These are phyloP conservation scores for Sinelater perroti DNA, from an alignment of 2,888 invertebrate genomes.

Conservation along the genomic window DNA sequence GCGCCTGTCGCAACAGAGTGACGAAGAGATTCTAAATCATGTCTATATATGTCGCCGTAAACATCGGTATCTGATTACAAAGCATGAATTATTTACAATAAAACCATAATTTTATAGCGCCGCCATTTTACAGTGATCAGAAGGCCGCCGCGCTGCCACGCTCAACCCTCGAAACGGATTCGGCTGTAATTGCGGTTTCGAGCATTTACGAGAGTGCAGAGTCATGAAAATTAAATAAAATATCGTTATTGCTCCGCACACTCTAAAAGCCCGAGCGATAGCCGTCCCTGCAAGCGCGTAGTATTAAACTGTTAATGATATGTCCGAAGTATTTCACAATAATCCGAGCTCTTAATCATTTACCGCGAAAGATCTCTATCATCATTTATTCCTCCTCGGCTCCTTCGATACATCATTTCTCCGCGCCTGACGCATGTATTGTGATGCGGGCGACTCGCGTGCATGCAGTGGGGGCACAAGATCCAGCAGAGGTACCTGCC, in stretches of 20 bases:
- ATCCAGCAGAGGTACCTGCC: slow-evolving; percentile 45
- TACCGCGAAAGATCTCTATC: slow-evolving; percentile 52
- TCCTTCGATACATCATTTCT: slow-evolving; percentile 56
- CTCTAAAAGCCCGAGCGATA: not conserved
- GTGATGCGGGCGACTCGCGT: slow-evolving; percentile 51
- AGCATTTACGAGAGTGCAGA: slow-evolving; percentile 20
- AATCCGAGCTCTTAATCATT: slow-evolving; percentile 45
- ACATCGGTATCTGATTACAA: slow-evolving; percentile 41
- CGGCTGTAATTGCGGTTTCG: slow-evolving; percentile 19
- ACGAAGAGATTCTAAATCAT: slow-evolving; percentile 31
- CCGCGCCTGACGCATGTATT: slow-evolving; percentile 51
- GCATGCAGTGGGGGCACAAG: slow-evolving; percentile 40
- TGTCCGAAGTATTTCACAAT: slow-evolving; percentile 50
- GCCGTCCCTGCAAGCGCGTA: slow-evolving; percentile 15
- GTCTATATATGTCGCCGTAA: slow-evolving; percentile 34
- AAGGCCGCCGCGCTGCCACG: not conserved
- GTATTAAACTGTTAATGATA: slow-evolving; percentile 47
- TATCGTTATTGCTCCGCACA: slow-evolving; percentile 7
- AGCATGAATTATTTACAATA: slow-evolving; percentile 39
- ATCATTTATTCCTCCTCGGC: slow-evolving; percentile 55
- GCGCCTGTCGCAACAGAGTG: slow-evolving; percentile 36
- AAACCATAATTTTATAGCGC: slow-evolving; percentile 36
- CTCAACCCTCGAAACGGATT: slow-evolving; percentile 14
- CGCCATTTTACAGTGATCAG: slow-evolving; percentile 21
- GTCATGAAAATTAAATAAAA: slow-evolving; percentile 25